Conservation (phyloP, 2,797 vertebrate genomes). For the Paratrypauchen microcephalus region DNA sequence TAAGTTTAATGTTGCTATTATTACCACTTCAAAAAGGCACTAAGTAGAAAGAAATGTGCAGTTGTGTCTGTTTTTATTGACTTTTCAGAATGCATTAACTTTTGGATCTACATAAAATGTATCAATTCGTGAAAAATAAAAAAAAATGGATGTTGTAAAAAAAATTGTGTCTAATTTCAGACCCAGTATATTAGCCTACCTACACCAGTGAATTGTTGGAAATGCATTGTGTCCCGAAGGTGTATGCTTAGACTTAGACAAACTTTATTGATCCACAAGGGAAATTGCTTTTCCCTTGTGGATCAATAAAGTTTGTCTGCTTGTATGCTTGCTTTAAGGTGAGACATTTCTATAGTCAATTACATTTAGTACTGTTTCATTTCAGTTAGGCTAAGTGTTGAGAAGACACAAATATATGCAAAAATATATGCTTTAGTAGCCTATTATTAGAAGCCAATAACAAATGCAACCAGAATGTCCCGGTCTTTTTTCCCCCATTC, state of each 20-base stretch:
- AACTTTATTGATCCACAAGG: too few species aligned
- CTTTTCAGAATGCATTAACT: slow-evolving; percentile 18
- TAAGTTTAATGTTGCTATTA: not conserved
- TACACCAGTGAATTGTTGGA: not conserved
- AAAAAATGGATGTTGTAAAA: slow-evolving; percentile 40
- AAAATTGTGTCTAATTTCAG: slow-evolving; percentile 28
- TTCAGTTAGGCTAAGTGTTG: too few species aligned
- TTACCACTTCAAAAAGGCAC: not conserved
- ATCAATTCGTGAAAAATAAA: slow-evolving; percentile 56
- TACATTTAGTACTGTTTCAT: not conserved
- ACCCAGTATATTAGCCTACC: not conserved
- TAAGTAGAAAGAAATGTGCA: not conserved
- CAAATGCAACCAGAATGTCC: too few species aligned
- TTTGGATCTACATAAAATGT: slow-evolving; percentile 31
- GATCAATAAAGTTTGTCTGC: too few species aligned
- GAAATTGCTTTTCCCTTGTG: too few species aligned
- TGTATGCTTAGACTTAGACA: too few species aligned
- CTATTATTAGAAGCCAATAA: too few species aligned
- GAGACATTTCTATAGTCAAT: not conserved
- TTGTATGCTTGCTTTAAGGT: not conserved
- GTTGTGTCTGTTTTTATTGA: slow-evolving; percentile 13
- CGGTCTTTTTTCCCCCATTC: too few species aligned
- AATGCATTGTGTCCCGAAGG: not conserved
- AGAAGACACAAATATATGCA: too few species aligned
- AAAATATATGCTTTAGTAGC: too few species aligned